These are phyloP conservation scores for Brachionus calyciflorus DNA, from an alignment of 1,140 invertebrate genomes.

Conservation along the genomic window DNA sequence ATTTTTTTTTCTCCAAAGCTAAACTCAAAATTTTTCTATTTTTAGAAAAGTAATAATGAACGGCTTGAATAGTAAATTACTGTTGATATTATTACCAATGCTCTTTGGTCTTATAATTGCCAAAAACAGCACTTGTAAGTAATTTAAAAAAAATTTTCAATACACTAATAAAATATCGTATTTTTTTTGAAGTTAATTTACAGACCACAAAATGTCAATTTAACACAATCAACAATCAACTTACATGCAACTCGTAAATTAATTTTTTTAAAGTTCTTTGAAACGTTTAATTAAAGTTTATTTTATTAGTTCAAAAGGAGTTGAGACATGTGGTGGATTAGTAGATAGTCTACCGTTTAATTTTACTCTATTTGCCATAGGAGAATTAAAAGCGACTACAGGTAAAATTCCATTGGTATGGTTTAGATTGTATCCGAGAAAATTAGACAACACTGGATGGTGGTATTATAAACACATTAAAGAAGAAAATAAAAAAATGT, in stretches of 20 bases:
- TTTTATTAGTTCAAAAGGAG: not conserved
- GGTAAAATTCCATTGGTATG: not conserved
- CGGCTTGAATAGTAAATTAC: not conserved
- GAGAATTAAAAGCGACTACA: constrained; percentile 8
- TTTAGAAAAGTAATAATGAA: not conserved
- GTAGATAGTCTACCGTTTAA: not conserved
- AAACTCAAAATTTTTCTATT: not conserved
- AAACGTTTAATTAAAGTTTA: not conserved
- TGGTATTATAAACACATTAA: constrained; percentile 22
- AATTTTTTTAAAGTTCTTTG: not conserved
- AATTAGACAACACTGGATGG: constrained; percentile 37
- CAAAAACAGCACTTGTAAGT: constrained; percentile 4
- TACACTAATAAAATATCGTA: not conserved
- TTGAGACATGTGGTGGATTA: constrained; percentile 8
- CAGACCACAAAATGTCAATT: constrained; percentile 13
- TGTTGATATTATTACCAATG: not conserved
- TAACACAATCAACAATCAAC: not conserved
- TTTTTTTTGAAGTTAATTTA: not conserved
- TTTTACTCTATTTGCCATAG: constrained; percentile 33
- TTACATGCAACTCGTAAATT: constrained; percentile 20
- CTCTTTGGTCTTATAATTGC: not conserved
- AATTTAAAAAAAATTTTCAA: not conserved
- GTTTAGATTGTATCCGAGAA: constrained; percentile 39
- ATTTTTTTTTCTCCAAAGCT: not conserved
- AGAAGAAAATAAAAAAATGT: constrained; percentile 26